Percentiles rank a stretch among this genome's conserved stretches.
Evolutionary conservation across 2,888 invertebrate species (phyloP).

Genomic region (Camptogramma bilineatum): DNA sequence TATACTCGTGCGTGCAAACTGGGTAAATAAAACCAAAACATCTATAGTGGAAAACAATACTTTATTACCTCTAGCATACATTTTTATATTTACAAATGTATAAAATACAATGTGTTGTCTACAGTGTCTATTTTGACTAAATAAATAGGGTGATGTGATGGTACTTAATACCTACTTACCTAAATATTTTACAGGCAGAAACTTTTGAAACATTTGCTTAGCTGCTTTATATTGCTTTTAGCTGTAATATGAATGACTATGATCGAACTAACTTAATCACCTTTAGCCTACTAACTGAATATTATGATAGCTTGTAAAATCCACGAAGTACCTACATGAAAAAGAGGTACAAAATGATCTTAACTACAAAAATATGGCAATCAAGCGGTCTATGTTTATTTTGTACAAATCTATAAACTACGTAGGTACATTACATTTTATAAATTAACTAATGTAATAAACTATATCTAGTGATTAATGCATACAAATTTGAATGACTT

Average conservation of each 20-base stretch:
- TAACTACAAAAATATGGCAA: conserved; percentile 64
- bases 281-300: not conserved
- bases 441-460: conserved; percentile 23
- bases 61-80: conserved; percentile 34
- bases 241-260: not conserved
- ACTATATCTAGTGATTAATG: conserved; percentile 5
- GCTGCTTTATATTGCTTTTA: conserved; percentile 1
- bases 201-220: not conserved
- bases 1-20: conserved; percentile 11
- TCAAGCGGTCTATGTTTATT: conserved; percentile 52
- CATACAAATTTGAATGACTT: conserved; percentile 16
- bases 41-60: conserved; percentile 40
- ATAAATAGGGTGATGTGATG: conserved; percentile 36
- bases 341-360: not conserved
- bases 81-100: conserved; percentile 37
- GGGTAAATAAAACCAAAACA: conserved; percentile 40
- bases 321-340: not conserved
- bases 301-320: not conserved
- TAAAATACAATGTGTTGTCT: conserved; percentile 25
- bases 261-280: not conserved
- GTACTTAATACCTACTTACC: conserved; percentile 6
- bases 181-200: not conserved
- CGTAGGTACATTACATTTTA: conserved; percentile 8
- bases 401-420: conserved; percentile 22
- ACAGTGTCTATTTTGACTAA: conserved; percentile 35